phyloP scores from a whole-genome alignment of 2,113 vertebrate genomes.

The Ahaetulla prasina region DNA sequence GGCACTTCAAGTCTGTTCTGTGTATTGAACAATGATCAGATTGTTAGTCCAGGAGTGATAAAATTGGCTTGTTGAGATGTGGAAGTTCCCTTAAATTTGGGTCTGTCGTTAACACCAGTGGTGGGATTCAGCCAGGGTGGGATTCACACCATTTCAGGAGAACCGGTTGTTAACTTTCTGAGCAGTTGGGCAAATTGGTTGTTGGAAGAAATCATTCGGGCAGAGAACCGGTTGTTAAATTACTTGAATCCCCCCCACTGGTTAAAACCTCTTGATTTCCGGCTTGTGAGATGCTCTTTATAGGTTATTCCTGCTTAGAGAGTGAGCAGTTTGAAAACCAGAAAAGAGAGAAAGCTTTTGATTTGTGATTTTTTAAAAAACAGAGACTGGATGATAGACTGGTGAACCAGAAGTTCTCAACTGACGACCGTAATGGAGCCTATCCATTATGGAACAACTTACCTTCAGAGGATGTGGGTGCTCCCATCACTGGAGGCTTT shows the following conservation, averaged over 20 bases:
- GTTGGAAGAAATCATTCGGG: too few species aligned
- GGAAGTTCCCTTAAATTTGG: not conserved
- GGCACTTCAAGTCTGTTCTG: rapidly evolving
- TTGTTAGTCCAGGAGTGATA: not conserved
- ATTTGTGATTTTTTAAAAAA: not conserved
- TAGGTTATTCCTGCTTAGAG: slow-evolving; percentile 46
- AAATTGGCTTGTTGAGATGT: not conserved
- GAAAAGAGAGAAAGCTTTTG: slow-evolving; percentile 4
- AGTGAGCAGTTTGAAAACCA: slow-evolving; percentile 24
- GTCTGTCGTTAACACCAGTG: not conserved
- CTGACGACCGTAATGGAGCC: too few species aligned
- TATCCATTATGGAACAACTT: too few species aligned
- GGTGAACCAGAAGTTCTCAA: not conserved
- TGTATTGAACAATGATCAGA: rapidly evolving
- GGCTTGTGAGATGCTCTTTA: slow-evolving; percentile 27
- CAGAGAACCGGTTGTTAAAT: too few species aligned
- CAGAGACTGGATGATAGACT: not conserved
- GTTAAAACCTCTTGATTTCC: slow-evolving; percentile 27
- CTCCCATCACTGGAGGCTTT: too few species aligned
- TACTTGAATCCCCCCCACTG: too few species aligned
- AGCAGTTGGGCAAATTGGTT: too few species aligned
- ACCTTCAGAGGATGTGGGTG: too few species aligned
- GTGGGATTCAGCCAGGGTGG: too few species aligned
- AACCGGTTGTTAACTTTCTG: too few species aligned
- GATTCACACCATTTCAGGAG: too few species aligned